Evolutionary conservation across 2,888 invertebrate species (phyloP), one percentile per base, ranked within the genome.

Genomic region (Pristionchus mayeri): DNA sequence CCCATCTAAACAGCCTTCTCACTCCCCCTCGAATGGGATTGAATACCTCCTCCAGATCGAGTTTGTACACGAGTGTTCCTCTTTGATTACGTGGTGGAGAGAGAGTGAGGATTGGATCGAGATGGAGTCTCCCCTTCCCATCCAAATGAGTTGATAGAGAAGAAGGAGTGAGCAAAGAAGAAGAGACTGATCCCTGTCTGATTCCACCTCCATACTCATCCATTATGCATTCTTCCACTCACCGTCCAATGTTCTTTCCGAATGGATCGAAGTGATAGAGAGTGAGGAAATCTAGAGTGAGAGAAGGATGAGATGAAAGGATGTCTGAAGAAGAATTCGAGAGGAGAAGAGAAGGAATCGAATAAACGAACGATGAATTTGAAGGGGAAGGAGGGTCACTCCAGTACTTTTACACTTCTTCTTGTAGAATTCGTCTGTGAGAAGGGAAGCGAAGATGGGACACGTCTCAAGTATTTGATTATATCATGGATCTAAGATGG

Each of bases 181-280:
- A 34, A 44, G 40, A 52, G 18, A 48, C 52, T 27, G 34, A 54
- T 34, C 76, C 76, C 16, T 48, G 30, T n/a, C 76, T 76, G 76
- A 40, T 44, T 44, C 13, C 44, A 13, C 44, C 44, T 13, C 7
- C 44, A 6, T 9, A 44, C 44, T 57, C 57, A n/a, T n/a, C 57
- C 21, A 13, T 24, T n/a, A 57, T 13, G 57, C 7, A 57, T 57
- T 57, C 11, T 24, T n/a, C 21, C 0, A 78, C 81, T 24, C 3
- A 81, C 81, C 60, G n/a, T 60, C 81, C 81, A 18, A 81, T 30
- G 27, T 81, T 24, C 30, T 44, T 60, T 40, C 27, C 60, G 18
- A 81, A 81, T 7, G 81, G 81, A 50, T 81, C 30, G 27, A 44
- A 21, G 60, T 60, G 57, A 37, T 60, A 81, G 24, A 81, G 81